Percentiles rank a stretch among this genome's conserved stretches.
phyloP scores from a whole-genome alignment of 1,140 invertebrate genomes.

The Metopolophium dirhodum region DNA sequence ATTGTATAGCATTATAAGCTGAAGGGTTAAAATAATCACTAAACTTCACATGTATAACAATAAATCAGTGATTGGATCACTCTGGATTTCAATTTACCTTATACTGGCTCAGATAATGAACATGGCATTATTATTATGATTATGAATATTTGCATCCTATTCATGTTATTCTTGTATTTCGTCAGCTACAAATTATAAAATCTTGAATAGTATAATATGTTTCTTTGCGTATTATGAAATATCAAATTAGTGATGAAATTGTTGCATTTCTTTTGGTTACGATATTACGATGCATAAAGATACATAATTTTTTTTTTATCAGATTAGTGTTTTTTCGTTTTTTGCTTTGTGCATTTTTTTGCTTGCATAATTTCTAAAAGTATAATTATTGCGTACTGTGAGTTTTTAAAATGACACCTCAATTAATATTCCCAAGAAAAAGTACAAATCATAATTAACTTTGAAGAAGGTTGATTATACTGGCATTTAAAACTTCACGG shows the following conservation, averaged over 20 bases:
- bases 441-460: conserved; percentile 13
- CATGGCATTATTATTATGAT: neutral
- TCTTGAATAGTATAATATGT: neutral
- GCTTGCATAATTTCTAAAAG: neutral
- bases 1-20: too few relatives aligned
- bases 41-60: neutral
- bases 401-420: neutral
- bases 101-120: neutral
- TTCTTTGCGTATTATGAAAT: neutral
- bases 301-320: neutral
- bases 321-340: neutral
- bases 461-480: neutral
- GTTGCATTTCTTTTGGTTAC: neutral
- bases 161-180: neutral
- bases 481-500: neutral
- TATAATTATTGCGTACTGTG: neutral
- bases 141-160: neutral
- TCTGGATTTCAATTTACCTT: neutral
- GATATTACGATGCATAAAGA: neutral
- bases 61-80: neutral
- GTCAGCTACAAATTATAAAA: neutral
- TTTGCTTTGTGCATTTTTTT: neutral
- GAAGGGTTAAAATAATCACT: too few relatives aligned
- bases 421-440: neutral
- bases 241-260: neutral